Conservation (phyloP, 30 jellyfish, hydroid and myxozoan genomes). For the Hydra vulgaris region DNA sequence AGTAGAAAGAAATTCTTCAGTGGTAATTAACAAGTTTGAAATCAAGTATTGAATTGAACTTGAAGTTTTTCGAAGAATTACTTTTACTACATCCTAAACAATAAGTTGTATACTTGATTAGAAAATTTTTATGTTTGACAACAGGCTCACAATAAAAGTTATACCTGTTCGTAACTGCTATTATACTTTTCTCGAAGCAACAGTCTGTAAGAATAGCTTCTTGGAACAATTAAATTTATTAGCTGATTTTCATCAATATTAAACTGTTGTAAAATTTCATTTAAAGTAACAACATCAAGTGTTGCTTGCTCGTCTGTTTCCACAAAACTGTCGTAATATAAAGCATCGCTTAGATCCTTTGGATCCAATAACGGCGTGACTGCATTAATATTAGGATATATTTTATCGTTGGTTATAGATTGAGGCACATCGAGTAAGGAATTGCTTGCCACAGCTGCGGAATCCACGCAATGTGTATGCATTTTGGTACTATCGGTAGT, state of each 20-base stretch:
- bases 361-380: not conserved
- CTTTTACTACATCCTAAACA: conserved; percentile 28
- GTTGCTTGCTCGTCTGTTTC: conserved; percentile 27
- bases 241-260: conserved; percentile 1
- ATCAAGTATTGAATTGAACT: conserved; percentile 10
- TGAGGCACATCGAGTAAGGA: not conserved
- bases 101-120: not conserved
- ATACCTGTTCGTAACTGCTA: conserved; percentile 33
- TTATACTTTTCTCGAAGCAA: conserved; percentile 19
- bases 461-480: no score
- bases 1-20: conserved; percentile 18
- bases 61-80: conserved; percentile 10
- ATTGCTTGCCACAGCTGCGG: not conserved
- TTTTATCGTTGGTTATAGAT: not conserved
- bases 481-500: no score
- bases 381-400: not conserved
- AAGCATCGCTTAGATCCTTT: not conserved
- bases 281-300: conserved; percentile 1
- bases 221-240: conserved; percentile 30
- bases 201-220: conserved; percentile 30
- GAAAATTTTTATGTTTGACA: no score
- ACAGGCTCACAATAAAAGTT: no score
- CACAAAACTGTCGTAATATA: not conserved
- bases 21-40: conserved; percentile 20
- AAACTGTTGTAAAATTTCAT: conserved; percentile 7